Conservation (phyloP, 1,140 invertebrate species). For the Saxidomus purpurata region DNA sequence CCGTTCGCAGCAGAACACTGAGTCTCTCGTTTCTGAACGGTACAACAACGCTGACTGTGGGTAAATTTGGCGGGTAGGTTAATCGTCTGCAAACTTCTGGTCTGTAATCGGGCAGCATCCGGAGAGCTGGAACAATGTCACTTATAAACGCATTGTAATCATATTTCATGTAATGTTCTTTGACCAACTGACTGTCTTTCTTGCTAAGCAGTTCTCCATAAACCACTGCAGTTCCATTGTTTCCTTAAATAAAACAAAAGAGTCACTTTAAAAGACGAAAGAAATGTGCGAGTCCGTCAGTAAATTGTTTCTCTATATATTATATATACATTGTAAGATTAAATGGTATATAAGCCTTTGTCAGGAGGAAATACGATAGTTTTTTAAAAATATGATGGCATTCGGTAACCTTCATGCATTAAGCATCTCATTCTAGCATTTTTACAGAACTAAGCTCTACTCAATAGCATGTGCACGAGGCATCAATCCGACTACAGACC, state of each 20-base stretch:
- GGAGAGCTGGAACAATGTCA: slow-evolving; percentile 6
- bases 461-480: no score
- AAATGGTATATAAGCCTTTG: no score
- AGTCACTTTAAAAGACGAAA: neutral
- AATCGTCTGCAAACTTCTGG: slow-evolving; percentile 26
- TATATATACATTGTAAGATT: no score
- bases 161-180: slow-evolving; percentile 17
- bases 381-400: no score
- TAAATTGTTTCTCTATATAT: no score
- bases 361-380: no score
- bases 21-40: slow-evolving; percentile 98
- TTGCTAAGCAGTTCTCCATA: neutral
- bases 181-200: neutral
- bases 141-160: slow-evolving; percentile 59
- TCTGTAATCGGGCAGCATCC: slow-evolving; percentile 34
- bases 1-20: slow-evolving; percentile 93
- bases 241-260: neutral
- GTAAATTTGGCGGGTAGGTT: slow-evolving; percentile 87
- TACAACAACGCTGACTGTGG: slow-evolving; percentile 94
- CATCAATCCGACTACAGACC: no score
- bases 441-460: no score
- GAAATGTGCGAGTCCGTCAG: no score
- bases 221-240: neutral
- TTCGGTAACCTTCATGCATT: no score
- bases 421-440: no score